These are phyloP conservation scores for Puffinus mauretanicus DNA, from an alignment of 2,113 vertebrate species.

Conservation along the genomic window DNA sequence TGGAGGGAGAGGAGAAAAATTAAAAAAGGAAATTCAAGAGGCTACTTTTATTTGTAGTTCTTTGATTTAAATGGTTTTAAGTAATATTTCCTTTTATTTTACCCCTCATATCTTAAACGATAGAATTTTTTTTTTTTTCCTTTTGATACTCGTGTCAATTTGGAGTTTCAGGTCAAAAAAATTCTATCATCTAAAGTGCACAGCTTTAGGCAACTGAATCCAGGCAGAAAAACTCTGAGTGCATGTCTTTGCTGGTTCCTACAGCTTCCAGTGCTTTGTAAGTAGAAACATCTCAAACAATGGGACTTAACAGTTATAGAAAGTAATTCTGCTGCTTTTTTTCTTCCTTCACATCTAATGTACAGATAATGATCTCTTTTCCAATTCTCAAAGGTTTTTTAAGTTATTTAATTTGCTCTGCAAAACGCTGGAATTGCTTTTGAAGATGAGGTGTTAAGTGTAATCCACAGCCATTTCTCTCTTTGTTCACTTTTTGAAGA, in stretches of 20 bases:
- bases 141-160: background rate
- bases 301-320: background rate
- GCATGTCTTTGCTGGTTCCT: background rate
- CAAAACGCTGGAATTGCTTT: background rate
- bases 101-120: background rate
- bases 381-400: background rate
- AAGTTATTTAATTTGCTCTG: background rate
- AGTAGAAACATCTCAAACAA: constrained; percentile 18
- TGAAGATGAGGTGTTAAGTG: background rate
- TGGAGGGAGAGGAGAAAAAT: background rate
- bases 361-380: background rate
- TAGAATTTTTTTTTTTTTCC: background rate
- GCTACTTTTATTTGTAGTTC: background rate
- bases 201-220: background rate
- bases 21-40: background rate
- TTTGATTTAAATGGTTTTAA: background rate
- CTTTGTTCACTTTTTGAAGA: background rate
- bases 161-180: background rate
- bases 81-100: background rate
- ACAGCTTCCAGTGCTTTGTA: background rate
- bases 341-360: background rate
- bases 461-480: background rate
- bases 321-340: background rate
- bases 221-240: background rate
- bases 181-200: background rate